Base-by-base conservation (phyloP, 2,888 invertebrate genomes). In the Yponomeuta plumbellus region DNA sequence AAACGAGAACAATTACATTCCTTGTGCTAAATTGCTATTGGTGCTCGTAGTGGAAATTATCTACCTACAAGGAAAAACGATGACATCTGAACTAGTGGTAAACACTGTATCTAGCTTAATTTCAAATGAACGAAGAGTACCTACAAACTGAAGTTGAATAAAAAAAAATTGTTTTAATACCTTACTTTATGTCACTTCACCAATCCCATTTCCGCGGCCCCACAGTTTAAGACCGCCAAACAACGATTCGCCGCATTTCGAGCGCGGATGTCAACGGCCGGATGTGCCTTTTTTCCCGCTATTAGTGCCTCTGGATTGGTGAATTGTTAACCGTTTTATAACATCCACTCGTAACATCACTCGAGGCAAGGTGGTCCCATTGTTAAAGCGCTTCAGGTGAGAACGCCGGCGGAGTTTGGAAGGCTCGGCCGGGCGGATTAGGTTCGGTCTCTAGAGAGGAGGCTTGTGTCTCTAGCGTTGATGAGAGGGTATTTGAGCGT, bases 301-400 rank as follows among this genome's bases (percentile, higher is more conserved):
- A 80, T 90, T 90, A 87, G 84, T 89, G 90, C 89, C 90, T 88
- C 89, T 86, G 86, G 80, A 90, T 89, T 88, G 85, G 88, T 88
- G 72, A 83, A 87, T 85, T 84, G 85, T 88, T 86, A 34, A 87
- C 87, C 86, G 86, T 86, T 90, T 91, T 80, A 81, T 73, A 52
- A 52, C 80, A 79, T 81, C 87, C 87, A 86, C 90, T 89, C 89
- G 84, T 80, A 86, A 86, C 76, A 86, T 86, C 83, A 86, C 86
- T 81, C 84, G 79, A 80, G 44, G 56, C 78, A 80, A 83, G 90
- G 90, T 90, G 90, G 90, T 91, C 90, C 89, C 81, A 88, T 91
- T 90, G 89, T 90, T 75, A 83, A 80, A 44, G 44, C 83, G 79
- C 78, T 77, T 78, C 78, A 74, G 44, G 44, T 52, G 44, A 17